Evolutionary conservation across 2,888 invertebrate species (phyloP).

Genomic region (Azorinus chamasolen): DNA sequence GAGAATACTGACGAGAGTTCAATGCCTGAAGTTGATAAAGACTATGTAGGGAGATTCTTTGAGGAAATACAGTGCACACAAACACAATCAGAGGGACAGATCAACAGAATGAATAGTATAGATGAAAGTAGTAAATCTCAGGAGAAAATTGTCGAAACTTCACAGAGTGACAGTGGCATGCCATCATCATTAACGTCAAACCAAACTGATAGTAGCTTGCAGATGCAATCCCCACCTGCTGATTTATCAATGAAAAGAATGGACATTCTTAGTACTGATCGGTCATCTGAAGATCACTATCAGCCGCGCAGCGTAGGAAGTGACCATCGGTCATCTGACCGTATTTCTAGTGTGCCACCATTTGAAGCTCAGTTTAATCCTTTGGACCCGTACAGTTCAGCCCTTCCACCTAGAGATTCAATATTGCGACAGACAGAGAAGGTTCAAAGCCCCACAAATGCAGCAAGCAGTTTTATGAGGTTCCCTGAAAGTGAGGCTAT

Average conservation of each 20-base stretch:
- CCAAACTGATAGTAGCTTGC: conserved; percentile 61
- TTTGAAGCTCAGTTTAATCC: conserved; percentile 55
- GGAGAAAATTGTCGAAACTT: conserved; percentile 50
- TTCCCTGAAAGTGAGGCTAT: conserved; percentile 80
- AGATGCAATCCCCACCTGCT: conserved; percentile 70
- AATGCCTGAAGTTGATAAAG: conserved; percentile 80
- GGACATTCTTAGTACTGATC: conserved; percentile 75
- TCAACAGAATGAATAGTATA: conserved; percentile 55
- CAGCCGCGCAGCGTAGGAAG: conserved; percentile 60
- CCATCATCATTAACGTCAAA: conserved; percentile 58
- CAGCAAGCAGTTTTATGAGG: conserved; percentile 73
- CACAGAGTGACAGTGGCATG: conserved; percentile 53
- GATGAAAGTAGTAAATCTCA: conserved; percentile 56
- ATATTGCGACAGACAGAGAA: conserved; percentile 62
- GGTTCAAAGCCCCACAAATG: conserved; percentile 51
- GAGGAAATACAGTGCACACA: conserved; percentile 73
- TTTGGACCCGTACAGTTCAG: conserved; percentile 61
- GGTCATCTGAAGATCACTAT: conserved; percentile 71
- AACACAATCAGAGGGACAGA: conserved; percentile 57
- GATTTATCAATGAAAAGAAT: conserved; percentile 77
- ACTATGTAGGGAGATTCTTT: conserved; percentile 82
- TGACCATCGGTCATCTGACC: conserved; percentile 59
- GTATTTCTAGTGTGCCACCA: conserved; percentile 64
- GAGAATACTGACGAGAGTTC: conserved; percentile 67
- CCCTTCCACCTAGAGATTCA: conserved; percentile 57